Evolutionary conservation across 2,113 vertebrate genomes (phyloP).

Genomic region (Numenius arquata): DNA sequence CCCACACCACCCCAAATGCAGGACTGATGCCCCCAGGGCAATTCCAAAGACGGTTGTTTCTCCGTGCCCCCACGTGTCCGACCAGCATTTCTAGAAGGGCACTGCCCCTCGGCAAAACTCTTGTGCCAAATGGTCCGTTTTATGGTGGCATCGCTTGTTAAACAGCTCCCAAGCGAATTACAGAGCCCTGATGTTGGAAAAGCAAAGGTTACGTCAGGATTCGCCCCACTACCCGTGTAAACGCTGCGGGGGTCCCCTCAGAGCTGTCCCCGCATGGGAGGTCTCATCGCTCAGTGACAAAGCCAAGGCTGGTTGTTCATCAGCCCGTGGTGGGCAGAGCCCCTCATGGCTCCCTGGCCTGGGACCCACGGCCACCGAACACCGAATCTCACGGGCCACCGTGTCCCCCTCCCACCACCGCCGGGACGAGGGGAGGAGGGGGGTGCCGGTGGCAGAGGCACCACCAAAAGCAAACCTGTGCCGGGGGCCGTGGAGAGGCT

Average conservation of each 20-base stretch:
- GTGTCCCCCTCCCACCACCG: fast-evolving
- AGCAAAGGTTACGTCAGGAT: fast-evolving
- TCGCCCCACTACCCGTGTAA: fast-evolving
- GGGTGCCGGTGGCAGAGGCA: neutral
- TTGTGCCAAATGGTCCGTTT: neutral
- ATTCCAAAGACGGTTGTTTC: fast-evolving
- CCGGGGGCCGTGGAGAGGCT: neutral
- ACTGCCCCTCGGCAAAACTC: neutral
- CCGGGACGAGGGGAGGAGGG: neutral
- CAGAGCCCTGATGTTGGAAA: fast-evolving
- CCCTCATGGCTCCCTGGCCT: neutral
- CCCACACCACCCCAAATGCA: fast-evolving
- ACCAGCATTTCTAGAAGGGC: neutral
- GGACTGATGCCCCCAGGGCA: fast-evolving
- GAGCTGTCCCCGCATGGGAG: fast-evolving
- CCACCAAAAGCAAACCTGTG: neutral
- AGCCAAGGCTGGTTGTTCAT: neutral
- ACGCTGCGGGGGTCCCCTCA: neutral
- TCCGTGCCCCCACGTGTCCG: fast-evolving
- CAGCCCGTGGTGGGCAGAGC: neutral
- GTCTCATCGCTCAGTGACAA: neutral
- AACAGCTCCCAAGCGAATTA: neutral
- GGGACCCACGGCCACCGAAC: neutral
- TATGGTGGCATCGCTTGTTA: fast-evolving
- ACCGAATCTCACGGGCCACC: fast-evolving